These are phyloP conservation scores for Daphoenositta chrysoptera DNA, from an alignment of 2,113 vertebrate species.

Conservation along the genomic window DNA sequence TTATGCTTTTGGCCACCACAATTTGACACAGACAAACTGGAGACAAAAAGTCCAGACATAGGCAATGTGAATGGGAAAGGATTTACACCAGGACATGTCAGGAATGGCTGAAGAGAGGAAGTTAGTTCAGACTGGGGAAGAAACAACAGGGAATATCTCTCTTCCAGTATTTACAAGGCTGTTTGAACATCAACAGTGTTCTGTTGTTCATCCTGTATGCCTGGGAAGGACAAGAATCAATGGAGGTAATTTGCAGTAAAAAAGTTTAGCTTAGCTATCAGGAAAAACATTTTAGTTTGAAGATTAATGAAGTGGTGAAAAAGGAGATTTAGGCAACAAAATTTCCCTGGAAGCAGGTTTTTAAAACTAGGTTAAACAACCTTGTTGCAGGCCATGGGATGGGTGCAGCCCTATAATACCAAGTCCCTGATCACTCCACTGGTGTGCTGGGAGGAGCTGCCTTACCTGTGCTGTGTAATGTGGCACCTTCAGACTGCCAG, in stretches of 20 bases:
- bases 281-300: neutral
- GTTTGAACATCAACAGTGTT: neutral
- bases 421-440: accelerated
- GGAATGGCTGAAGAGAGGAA: neutral
- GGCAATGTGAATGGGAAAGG: neutral
- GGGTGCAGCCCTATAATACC: neutral
- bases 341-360: neutral
- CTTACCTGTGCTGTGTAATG: neutral
- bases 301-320: neutral
- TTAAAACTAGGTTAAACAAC: neutral
- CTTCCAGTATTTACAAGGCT: neutral
- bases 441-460: neutral
- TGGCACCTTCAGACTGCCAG: neutral
- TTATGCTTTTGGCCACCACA: accelerated
- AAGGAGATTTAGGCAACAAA: neutral
- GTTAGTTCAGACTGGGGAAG: neutral
- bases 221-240: neutral
- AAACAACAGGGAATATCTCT: neutral
- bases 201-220: neutral
- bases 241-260: neutral
- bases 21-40: neutral
- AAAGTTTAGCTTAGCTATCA: neutral
- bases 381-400: neutral
- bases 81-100: neutral
- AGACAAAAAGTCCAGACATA: neutral